phyloP scores from a whole-genome alignment of 1,140 invertebrate genomes.

The Cylas formicarius region DNA sequence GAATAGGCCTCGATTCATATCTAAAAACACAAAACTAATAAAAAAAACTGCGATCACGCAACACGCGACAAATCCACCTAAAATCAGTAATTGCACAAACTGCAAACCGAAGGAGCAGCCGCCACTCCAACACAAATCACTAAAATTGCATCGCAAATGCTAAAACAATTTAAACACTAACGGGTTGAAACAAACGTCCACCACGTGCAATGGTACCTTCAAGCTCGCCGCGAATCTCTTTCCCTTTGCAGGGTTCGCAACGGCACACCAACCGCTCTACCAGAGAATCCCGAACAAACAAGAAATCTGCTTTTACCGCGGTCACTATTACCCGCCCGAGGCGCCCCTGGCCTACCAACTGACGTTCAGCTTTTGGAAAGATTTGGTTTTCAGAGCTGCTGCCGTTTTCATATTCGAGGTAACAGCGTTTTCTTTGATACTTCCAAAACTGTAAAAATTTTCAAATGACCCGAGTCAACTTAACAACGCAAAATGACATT shows the following conservation, averaged over 20 bases:
- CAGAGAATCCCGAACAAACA: neutral
- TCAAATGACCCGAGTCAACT: too few species aligned
- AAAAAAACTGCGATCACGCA: too few species aligned
- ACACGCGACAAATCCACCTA: too few species aligned
- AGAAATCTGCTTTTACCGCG: constrained; percentile 15
- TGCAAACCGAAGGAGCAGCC: too few species aligned
- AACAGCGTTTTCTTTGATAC: neutral
- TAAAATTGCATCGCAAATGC: too few species aligned
- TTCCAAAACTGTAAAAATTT: neutral
- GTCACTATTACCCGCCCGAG: constrained; percentile 10
- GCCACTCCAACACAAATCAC: too few species aligned
- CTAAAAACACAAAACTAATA: too few species aligned
- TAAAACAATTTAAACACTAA: too few species aligned
- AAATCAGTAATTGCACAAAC: too few species aligned
- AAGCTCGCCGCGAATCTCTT: neutral
- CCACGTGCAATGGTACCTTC: neutral
- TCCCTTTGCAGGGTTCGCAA: neutral
- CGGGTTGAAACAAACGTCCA: too few species aligned
- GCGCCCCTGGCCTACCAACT: constrained; percentile 12
- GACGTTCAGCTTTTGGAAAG: constrained; percentile 12
- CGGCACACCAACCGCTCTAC: neutral
- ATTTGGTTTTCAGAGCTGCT: constrained; percentile 6
- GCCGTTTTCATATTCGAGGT: constrained; percentile 18
- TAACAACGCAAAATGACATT: too few species aligned
- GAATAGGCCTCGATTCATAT: too few species aligned